Base-by-base conservation (phyloP, 2,797 vertebrate genomes). In the Peromyscus melanophrys region DNA sequence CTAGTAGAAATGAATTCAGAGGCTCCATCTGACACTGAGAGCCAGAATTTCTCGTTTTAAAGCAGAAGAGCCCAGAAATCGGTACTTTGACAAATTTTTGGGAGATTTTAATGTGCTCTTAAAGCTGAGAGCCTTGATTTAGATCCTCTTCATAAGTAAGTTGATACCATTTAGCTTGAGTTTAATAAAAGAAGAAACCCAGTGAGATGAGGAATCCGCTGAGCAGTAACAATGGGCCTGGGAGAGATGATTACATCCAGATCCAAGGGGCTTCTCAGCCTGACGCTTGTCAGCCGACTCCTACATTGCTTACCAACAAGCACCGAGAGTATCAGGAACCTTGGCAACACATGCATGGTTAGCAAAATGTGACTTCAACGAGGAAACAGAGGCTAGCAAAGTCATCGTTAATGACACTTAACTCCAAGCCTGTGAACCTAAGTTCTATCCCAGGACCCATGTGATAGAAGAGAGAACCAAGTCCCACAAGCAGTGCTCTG, bases 111-210 rank as follows among this genome's bases (percentile, higher is more conserved):
- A 34, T 80, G 21, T 40, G 6, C 1, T 11, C 8, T 49, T 29
- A 37, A 46, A 16, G 81, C 40, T 67, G 43, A 77, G 31, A 90
- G 40, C 27, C 8, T 61, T 49, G 61, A 65, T 55, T 29, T 75
- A 34, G 67, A 4, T 27, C 23, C 34, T 46, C 17, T 71, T 82
- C 49, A 49, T 40, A n/a, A 59, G 11, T 78, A 73, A 67, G 10
- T 31, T 91, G 29, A 31, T 49, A 49, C 17, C 8, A 13, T 65
- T 84, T 71, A 78, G 23, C 9, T 63, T 83, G 46, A 78, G 25
- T 96, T 94, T 93, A 87, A 89, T 49, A 25, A 78, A 77, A 34
- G 27, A 31, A 61, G 11, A 57, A 90, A 78, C 0, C 4, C 34
- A 40, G 73, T n/a, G 23, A 93, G 13, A 55, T 80, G 12, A 92